phyloP scores from a whole-genome alignment of 35 echinoderm and acorn worm species.

The Heliocidaris tuberculata region DNA sequence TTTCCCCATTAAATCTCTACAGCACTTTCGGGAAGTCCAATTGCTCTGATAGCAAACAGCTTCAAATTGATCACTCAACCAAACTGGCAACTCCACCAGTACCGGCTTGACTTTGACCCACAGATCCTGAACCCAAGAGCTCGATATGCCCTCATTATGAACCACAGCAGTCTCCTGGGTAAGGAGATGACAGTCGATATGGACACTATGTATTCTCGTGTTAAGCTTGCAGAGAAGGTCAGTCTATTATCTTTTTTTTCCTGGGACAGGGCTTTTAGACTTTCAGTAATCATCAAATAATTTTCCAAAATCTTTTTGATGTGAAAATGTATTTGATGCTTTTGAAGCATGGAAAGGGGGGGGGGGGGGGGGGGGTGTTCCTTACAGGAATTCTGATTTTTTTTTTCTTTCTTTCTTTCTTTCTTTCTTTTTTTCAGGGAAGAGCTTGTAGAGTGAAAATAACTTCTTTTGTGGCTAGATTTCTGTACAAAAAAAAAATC shows the following conservation, averaged over 20 bases:
- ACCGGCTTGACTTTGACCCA: slow-evolving; percentile 84
- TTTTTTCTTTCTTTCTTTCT: too few relatives aligned
- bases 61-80: slow-evolving; percentile 61
- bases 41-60: slow-evolving; percentile 61
- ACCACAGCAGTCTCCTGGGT: slow-evolving; percentile 51
- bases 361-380: too few relatives aligned
- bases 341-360: background rate
- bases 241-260: background rate
- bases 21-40: background rate
- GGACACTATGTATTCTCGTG: slow-evolving; percentile 65
- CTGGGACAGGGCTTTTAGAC: background rate
- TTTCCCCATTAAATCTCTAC: background rate
- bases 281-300: background rate
- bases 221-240: slow-evolving; percentile 71
- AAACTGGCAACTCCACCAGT: slow-evolving; percentile 89
- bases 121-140: slow-evolving; percentile 61
- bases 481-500: background rate
- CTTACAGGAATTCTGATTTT: too few relatives aligned
- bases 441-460: too few relatives aligned
- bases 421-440: too few relatives aligned
- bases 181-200: slow-evolving; percentile 79
- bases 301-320: background rate
- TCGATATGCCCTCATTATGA: slow-evolving; percentile 57
- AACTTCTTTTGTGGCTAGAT: background rate
- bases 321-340: background rate